A percentile compares a stretch with the other conserved stretches of the same genome.
phyloP scores from a whole-genome alignment of 2,113 vertebrate species.

The Phaethornis superciliosus region DNA sequence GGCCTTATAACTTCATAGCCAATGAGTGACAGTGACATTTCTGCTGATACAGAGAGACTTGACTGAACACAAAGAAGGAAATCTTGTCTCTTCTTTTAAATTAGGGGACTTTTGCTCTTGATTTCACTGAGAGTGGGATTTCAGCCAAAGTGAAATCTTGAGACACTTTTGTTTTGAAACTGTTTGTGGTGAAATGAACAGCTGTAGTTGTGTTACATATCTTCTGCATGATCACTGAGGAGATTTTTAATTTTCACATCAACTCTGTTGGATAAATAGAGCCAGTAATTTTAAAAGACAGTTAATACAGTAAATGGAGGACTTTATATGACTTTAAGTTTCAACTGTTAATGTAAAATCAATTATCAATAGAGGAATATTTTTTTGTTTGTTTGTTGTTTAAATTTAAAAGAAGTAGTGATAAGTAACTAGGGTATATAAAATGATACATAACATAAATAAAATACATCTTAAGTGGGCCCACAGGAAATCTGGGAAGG shows the following conservation, averaged over 20 bases:
- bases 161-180: not conserved
- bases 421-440: not conserved
- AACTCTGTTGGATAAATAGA: not conserved
- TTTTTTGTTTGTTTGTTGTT: not conserved
- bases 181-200: not conserved
- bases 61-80: not conserved
- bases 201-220: not conserved
- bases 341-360: too few species aligned
- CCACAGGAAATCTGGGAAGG: too few species aligned
- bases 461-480: too few species aligned
- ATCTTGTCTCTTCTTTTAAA: not conserved
- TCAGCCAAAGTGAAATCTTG: constrained; percentile 14
- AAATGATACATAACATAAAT: not conserved
- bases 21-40: not conserved
- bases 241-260: constrained; percentile 4
- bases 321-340: too few species aligned
- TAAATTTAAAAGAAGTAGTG: not conserved
- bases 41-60: not conserved
- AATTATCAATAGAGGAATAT: not conserved
- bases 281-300: not conserved
- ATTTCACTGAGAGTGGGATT: not conserved
- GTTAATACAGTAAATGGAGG: not conserved
- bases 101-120: not conserved
- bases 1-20: not conserved
- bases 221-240: not conserved